These are phyloP conservation scores for Pristionchus mayeri DNA, from an alignment of 2,888 invertebrate genomes.

Conservation along the genomic window DNA sequence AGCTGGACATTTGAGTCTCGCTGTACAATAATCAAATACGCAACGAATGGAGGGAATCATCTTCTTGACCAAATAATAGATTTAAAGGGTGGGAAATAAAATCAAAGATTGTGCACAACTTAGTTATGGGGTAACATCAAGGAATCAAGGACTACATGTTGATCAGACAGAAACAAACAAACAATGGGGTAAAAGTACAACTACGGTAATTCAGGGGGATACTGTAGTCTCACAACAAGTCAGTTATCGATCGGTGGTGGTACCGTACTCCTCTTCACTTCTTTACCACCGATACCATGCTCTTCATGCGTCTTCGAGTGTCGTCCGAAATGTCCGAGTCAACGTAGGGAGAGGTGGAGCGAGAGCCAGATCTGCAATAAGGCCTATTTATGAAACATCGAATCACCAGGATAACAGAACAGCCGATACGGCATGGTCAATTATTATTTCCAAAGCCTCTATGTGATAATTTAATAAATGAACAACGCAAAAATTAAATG, in stretches of 20 bases:
- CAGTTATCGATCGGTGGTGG: background rate
- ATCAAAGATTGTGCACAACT: background rate
- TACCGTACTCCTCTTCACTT: conserved; percentile 41
- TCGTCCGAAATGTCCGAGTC: conserved; percentile 51
- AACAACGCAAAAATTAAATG: too few relatives aligned
- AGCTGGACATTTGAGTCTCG: background rate
- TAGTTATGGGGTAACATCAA: background rate
- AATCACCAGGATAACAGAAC: too few relatives aligned
- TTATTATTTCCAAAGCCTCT: too few relatives aligned
- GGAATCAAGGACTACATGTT: background rate
- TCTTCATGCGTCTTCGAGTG: conserved; percentile 41
- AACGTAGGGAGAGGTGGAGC: conserved; percentile 44
- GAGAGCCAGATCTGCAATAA: too few relatives aligned
- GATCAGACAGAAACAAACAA: background rate
- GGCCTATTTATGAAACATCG: too few relatives aligned
- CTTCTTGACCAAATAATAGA: too few relatives aligned
- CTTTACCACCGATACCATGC: conserved; percentile 47
- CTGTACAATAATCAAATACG: conserved; percentile 5
- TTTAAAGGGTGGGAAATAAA: too few relatives aligned
- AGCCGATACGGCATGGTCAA: too few relatives aligned
- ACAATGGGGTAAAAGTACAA: background rate
- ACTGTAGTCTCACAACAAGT: background rate
- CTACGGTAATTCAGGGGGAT: background rate
- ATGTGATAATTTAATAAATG: too few relatives aligned
- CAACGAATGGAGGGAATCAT: background rate